Evolutionary conservation across 2,797 vertebrate genomes (phyloP).

Genomic region (Cossypha niveicapilla): DNA sequence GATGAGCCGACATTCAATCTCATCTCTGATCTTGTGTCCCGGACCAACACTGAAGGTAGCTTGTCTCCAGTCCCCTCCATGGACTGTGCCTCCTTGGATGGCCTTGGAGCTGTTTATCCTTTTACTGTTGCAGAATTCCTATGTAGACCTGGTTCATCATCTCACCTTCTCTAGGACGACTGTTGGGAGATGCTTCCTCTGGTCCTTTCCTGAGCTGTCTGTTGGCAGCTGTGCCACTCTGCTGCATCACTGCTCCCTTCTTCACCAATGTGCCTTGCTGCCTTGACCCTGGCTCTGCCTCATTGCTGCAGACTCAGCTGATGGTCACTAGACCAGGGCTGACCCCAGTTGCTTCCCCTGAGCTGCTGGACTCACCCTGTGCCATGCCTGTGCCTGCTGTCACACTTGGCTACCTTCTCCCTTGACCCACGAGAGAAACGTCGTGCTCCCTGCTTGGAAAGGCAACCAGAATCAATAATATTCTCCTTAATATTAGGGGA

Average conservation of each 20-base stretch:
- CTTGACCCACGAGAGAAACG: neutral
- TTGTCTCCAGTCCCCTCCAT: neutral
- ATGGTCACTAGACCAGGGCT: accelerated
- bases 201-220: neutral
- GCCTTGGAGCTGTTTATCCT: neutral
- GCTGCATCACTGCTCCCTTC: accelerated
- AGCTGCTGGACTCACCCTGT: neutral
- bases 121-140: neutral
- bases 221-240: neutral
- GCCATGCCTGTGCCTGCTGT: neutral
- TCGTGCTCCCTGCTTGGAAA: neutral
- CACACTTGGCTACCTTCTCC: accelerated
- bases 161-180: neutral
- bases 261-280: neutral
- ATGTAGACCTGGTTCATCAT: neutral
- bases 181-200: neutral
- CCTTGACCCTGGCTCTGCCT: neutral
- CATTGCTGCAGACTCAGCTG: neutral
- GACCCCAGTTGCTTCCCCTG: neutral
- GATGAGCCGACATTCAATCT: neutral
- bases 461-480: neutral
- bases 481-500: neutral
- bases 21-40: neutral
- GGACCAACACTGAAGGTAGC: neutral
- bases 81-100: neutral